Conservation (phyloP, 1,140 invertebrate genomes). For the fruit fly (Drosophila melanogaster) region Release_6_plus_ISO1_MT NT_037436.4:4498001-4498500, state of each 20-base stretch:
- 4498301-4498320: slow-evolving; percentile 80
- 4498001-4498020: slow-evolving; percentile 50
- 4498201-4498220: slow-evolving; percentile 62
- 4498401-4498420: slow-evolving; percentile 35
- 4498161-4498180: slow-evolving; percentile 24
- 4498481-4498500: slow-evolving; percentile 20
- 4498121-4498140: slow-evolving; percentile 15
- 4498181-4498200: slow-evolving; percentile 23
- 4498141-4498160: slow-evolving; percentile 57
- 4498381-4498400: slow-evolving; percentile 40
- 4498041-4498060: slow-evolving; percentile 15
- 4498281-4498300: slow-evolving; percentile 73
- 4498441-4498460: background rate
- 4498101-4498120: slow-evolving; percentile 63
- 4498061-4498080: slow-evolving; percentile 3
- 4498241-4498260: slow-evolving; percentile 54
- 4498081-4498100: slow-evolving; percentile 74
- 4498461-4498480: slow-evolving; percentile 13
- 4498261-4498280: slow-evolving; percentile 70
- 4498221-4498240: slow-evolving; percentile 54
- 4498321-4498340: slow-evolving; percentile 46
- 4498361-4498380: slow-evolving; percentile 58
- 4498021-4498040: slow-evolving; percentile 40
- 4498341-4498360: slow-evolving; percentile 34
- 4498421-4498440: slow-evolving; percentile 10